phyloP scores from a whole-genome alignment of 2,113 vertebrate species.

The Trematomus loennbergii region DNA sequence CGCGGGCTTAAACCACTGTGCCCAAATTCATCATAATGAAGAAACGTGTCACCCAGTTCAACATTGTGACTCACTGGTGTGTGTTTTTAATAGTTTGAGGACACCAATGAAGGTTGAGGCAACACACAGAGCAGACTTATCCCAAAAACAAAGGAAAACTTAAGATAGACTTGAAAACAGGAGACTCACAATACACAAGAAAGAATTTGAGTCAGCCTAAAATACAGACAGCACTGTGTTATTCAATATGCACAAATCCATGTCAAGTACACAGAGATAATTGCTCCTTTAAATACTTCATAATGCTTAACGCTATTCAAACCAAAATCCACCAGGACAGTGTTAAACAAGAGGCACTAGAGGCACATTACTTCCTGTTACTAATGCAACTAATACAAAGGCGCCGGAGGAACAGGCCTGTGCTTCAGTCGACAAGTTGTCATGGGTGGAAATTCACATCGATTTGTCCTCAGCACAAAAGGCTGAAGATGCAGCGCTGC shows the following conservation, averaged over 20 bases:
- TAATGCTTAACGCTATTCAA: constrained; percentile 48
- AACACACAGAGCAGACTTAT: neutral
- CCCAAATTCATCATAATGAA: constrained; percentile 12
- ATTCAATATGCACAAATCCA: neutral
- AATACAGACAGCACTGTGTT: neutral
- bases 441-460: constrained; percentile 48
- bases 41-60: neutral
- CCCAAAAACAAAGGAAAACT: neutral
- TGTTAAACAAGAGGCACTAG: constrained; percentile 46
- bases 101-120: constrained; percentile 9
- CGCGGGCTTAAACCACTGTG: constrained; percentile 10
- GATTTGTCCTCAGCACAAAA: constrained; percentile 25
- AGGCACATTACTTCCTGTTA: constrained; percentile 42
- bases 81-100: constrained; percentile 17
- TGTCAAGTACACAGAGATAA: neutral
- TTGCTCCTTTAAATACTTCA: constrained; percentile 31
- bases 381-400: constrained; percentile 26
- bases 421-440: constrained; percentile 33
- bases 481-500: constrained; percentile 21
- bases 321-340: constrained; percentile 19
- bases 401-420: constrained; percentile 8
- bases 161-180: neutral
- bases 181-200: neutral
- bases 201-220: neutral
- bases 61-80: constrained; percentile 1